Percentiles rank a stretch among this genome's conserved stretches.
Conservation (phyloP, 2,797 vertebrate species). For the Aplochiton taeniatus region DNA sequence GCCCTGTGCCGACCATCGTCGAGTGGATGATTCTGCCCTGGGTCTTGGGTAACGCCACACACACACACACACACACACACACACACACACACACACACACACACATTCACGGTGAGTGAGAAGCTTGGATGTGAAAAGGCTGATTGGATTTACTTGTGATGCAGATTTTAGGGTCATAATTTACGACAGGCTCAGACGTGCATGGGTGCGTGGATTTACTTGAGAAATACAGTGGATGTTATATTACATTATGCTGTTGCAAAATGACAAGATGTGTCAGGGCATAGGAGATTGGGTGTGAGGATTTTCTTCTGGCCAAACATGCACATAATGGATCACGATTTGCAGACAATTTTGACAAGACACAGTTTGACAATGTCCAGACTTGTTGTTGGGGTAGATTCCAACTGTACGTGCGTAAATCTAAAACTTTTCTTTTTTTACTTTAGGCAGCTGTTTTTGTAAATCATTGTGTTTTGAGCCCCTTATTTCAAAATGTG, state of each 20-base stretch:
- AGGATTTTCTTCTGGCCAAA: too few species aligned
- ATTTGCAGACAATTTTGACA: not conserved
- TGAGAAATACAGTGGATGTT: too few species aligned
- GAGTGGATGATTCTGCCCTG: slow-evolving; percentile 99
- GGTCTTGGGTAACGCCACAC: slow-evolving; percentile 89
- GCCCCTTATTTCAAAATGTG: not conserved
- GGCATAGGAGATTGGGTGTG: too few species aligned
- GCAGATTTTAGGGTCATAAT: too few species aligned
- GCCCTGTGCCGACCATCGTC: slow-evolving; percentile 87
- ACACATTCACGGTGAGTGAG: not conserved
- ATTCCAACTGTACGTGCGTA: not conserved
- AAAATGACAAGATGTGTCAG: too few species aligned
- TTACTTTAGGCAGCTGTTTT: not conserved
- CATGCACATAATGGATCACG: too few species aligned
- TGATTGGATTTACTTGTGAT: too few species aligned
- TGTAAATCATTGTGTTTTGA: not conserved
- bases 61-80: slow-evolving; percentile 14
- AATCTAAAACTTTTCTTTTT: not conserved
- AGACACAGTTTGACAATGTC: not conserved
- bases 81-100: not conserved
- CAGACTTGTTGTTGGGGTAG: not conserved
- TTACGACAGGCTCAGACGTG: too few species aligned
- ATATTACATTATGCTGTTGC: too few species aligned
- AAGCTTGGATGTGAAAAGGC: too few species aligned
- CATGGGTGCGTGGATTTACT: not conserved